phyloP scores from a whole-genome alignment of 2,797 vertebrate species.

The Sarcophilus harrisii region DNA sequence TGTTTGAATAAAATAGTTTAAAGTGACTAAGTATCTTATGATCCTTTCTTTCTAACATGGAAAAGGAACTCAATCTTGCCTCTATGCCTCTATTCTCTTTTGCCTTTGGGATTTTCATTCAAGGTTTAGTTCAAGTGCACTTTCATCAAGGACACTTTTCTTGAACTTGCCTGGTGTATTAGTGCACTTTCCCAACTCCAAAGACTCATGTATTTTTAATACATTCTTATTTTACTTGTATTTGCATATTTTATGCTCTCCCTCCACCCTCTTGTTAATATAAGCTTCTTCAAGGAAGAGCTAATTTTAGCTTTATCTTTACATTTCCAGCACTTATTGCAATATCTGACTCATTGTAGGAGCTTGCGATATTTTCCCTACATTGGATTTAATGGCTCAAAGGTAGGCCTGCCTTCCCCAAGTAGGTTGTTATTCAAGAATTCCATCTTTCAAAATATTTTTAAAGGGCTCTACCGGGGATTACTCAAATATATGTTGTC shows the following conservation, averaged over 20 bases:
- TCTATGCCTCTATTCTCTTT: background rate
- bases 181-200: background rate
- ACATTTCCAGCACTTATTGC: background rate
- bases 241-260: too few species aligned
- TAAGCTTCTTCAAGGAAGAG: background rate
- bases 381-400: background rate
- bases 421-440: slow-evolving; percentile 39
- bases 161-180: background rate
- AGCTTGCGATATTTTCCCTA: background rate
- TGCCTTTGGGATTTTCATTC: background rate
- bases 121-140: background rate
- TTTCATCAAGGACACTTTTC: background rate
- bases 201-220: background rate
- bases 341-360: background rate
- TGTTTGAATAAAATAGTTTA: slow-evolving; percentile 67
- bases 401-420: background rate
- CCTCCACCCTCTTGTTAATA: background rate
- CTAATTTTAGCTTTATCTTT: background rate
- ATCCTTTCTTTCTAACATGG: slow-evolving; percentile 32
- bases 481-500: slow-evolving; percentile 30
- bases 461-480: slow-evolving; percentile 30
- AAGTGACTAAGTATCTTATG: slow-evolving; percentile 38
- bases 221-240: background rate
- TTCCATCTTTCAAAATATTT: slow-evolving; percentile 58
- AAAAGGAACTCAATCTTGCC: background rate